These are phyloP conservation scores for Drosophila aldrichi DNA, from an alignment of 2,888 invertebrate species.

Conservation along the genomic window DNA sequence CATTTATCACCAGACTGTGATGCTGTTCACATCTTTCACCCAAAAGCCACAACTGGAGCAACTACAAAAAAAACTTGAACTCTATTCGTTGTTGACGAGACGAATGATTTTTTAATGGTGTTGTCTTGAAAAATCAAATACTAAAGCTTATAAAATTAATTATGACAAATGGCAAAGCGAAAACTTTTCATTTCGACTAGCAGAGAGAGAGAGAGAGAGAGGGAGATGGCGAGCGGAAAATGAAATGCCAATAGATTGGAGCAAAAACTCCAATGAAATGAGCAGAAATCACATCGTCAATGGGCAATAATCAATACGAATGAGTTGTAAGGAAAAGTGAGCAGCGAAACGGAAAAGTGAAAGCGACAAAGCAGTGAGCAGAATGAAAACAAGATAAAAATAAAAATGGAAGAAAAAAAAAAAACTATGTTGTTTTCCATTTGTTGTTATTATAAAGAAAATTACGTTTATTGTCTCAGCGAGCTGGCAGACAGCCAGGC, in stretches of 20 bases:
- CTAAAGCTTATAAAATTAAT: conserved; percentile 68
- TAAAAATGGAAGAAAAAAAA: conserved; percentile 1
- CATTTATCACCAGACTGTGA: conserved; percentile 51
- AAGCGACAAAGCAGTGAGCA: conserved; percentile 59
- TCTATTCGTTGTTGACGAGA: conserved; percentile 24
- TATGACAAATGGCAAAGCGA: conserved; percentile 74
- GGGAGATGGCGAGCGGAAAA: conserved; percentile 15
- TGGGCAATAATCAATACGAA: conserved; percentile 72
- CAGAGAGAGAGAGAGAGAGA: conserved; percentile 1
- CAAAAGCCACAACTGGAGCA: conserved; percentile 53
- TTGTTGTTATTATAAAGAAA: conserved; percentile 21
- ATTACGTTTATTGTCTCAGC: conserved; percentile 14
- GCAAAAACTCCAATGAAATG: conserved; percentile 33
- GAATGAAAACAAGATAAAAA: conserved; percentile 47
- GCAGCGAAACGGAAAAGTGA: conserved; percentile 70
- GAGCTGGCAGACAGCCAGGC: background rate
- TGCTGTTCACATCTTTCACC: conserved; percentile 43
- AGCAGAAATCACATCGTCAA: conserved; percentile 55
- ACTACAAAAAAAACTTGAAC: conserved; percentile 41
- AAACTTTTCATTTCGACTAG: conserved; percentile 72
- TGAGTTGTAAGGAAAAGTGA: conserved; percentile 63
- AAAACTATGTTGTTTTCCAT: conserved; percentile 16
- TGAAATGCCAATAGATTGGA: conserved; percentile 18
- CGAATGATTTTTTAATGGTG: conserved; percentile 48
- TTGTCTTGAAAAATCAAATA: conserved; percentile 68